These are phyloP conservation scores for Drosophila sturtevanti DNA, from an alignment of 1,140 invertebrate genomes.

Conservation along the genomic window DNA sequence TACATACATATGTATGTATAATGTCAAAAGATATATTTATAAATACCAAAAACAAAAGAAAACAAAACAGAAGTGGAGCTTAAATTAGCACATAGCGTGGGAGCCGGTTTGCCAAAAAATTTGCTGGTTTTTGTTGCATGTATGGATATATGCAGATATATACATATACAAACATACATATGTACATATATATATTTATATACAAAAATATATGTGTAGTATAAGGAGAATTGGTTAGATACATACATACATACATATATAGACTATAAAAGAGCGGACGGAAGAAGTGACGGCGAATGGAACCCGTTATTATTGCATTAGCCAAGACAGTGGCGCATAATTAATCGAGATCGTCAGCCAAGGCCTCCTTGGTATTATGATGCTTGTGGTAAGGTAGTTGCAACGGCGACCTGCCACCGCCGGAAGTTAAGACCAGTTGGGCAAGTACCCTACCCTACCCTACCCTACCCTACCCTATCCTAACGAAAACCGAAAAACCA, in stretches of 20 bases:
- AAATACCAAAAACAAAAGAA: constrained; percentile 53
- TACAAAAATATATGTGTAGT: neutral
- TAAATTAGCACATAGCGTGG: constrained; percentile 80
- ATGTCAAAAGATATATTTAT: constrained; percentile 62
- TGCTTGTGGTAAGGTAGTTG: neutral
- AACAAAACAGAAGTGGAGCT: constrained; percentile 65
- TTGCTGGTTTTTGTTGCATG: constrained; percentile 17
- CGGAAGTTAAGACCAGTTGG: constrained; percentile 70
- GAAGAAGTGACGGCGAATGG: constrained; percentile 27
- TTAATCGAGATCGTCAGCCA: constrained; percentile 50
- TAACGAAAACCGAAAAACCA: no score
- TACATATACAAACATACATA: neutral
- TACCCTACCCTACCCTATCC: constrained; percentile 7
- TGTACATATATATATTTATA: constrained; percentile 5
- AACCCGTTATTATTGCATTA: constrained; percentile 64
- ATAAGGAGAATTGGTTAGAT: constrained; percentile 41
- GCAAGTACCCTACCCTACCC: constrained; percentile 39
- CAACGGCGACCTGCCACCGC: constrained; percentile 24
- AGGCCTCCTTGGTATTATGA: constrained; percentile 49
- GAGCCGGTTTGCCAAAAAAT: constrained; percentile 60
- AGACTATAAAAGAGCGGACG: constrained; percentile 21
- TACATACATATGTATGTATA: no score
- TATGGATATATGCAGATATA: neutral
- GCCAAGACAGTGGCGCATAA: constrained; percentile 59
- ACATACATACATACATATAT: no score